A percentile compares a stretch with the other conserved stretches of the same genome.
Evolutionary conservation across 2,113 vertebrate species (phyloP).

Genomic region (Amblyornis subalaris): DNA sequence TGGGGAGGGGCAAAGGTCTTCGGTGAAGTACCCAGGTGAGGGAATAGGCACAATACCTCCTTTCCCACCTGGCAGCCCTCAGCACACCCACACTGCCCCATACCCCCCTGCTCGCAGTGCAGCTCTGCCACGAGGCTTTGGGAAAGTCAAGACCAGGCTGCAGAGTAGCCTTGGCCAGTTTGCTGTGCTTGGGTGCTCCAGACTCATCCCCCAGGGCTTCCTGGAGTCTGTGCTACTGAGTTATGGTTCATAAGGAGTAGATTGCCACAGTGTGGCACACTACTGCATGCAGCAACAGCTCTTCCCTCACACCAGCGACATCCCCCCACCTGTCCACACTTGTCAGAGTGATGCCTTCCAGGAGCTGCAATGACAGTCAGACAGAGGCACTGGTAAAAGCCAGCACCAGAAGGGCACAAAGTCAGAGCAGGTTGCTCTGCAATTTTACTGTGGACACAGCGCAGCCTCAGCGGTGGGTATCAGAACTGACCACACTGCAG

Average conservation of each 20-base stretch:
- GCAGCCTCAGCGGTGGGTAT: neutral
- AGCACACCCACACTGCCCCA: fast-evolving
- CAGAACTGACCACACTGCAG: neutral
- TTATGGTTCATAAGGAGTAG: neutral
- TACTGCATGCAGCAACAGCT: neutral
- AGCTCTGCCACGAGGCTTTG: neutral
- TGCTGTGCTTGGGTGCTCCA: neutral
- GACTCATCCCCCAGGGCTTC: neutral
- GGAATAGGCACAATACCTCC: neutral
- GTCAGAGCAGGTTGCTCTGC: neutral
- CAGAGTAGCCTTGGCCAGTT: neutral
- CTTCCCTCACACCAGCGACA: neutral
- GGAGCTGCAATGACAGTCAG: neutral
- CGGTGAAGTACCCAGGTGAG: neutral
- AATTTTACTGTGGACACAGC: neutral
- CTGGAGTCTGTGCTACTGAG: neutral
- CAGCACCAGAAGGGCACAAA: neutral
- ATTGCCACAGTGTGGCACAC: neutral
- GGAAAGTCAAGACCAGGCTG: neutral
- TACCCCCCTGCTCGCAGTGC: fast-evolving
- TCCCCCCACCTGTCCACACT: neutral
- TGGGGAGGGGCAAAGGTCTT: neutral
- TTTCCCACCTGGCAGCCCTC: neutral
- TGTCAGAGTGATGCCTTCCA: neutral
- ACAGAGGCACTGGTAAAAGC: neutral